These are phyloP conservation scores for Diplazon laetatorius DNA, from an alignment of 2,888 invertebrate species.

Conservation along the genomic window DNA sequence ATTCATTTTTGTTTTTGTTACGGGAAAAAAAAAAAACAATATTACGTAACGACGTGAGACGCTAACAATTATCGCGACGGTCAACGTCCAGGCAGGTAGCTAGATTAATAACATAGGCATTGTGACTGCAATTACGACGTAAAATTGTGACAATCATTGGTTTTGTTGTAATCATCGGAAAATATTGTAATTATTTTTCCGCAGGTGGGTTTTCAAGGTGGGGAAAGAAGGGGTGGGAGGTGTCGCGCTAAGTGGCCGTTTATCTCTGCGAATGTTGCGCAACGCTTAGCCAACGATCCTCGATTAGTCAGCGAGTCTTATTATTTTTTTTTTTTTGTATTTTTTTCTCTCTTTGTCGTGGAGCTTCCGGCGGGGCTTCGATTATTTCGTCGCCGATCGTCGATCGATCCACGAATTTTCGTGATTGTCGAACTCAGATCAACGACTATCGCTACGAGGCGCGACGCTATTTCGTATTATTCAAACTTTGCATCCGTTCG, in stretches of 20 bases:
- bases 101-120: constrained; percentile 32
- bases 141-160: constrained; percentile 19
- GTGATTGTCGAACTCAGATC: background rate
- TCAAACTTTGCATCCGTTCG: constrained; percentile 6
- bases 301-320: constrained; percentile 6
- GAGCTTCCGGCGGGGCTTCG: constrained; percentile 3
- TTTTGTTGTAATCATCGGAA: background rate
- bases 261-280: constrained; percentile 29
- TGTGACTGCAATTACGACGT: constrained; percentile 9
- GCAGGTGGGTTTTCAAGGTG: too few relatives aligned
- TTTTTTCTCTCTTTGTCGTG: background rate
- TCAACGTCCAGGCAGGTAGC: constrained; percentile 18
- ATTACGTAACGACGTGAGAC: too few relatives aligned
- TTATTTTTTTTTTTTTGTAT: background rate
- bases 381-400: background rate
- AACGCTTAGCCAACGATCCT: constrained; percentile 2
- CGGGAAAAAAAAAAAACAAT: background rate
- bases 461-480: background rate
- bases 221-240: too few relatives aligned
- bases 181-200: constrained; percentile 33
- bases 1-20: constrained; percentile 13
- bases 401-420: background rate
- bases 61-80: background rate
- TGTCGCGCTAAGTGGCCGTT: too few relatives aligned
- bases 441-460: background rate